Evolutionary conservation across 1,140 invertebrate genomes (phyloP).

Genomic region (Pinna nobilis): DNA sequence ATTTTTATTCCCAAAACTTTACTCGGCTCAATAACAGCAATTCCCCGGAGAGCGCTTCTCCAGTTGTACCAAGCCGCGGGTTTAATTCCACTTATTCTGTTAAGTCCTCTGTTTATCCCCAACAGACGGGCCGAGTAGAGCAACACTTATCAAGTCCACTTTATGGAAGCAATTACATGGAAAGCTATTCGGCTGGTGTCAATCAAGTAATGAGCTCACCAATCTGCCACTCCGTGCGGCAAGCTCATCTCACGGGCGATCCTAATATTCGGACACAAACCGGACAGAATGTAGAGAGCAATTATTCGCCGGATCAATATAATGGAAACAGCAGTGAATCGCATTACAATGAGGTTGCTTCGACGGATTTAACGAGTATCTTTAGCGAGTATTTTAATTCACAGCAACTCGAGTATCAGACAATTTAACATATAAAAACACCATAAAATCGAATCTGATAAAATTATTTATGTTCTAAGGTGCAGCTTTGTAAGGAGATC

Average conservation of each 20-base stretch:
- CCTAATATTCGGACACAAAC: constrained; percentile 1
- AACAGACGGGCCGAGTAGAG: constrained; percentile 14
- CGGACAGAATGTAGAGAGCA: background rate
- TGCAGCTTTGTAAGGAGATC: no score
- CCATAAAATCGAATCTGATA: no score
- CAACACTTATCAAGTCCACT: constrained; percentile 21
- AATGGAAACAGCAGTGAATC: background rate
- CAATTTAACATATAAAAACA: constrained; percentile 3
- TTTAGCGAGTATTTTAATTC: constrained; percentile 25
- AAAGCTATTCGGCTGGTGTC: constrained; percentile 20
- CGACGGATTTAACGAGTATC: constrained; percentile 19
- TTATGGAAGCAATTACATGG: constrained; percentile 24
- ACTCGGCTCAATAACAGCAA: constrained; percentile 15
- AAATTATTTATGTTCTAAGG: no score
- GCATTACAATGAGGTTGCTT: constrained; percentile 19
- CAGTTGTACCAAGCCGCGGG: constrained; percentile 4
- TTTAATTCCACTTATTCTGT: constrained; percentile 16
- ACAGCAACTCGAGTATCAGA: constrained; percentile 11
- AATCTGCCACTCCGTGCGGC: constrained; percentile 7
- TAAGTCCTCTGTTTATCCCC: constrained; percentile 17
- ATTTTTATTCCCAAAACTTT: constrained; percentile 21
- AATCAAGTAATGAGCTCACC: constrained; percentile 18
- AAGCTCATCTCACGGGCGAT: background rate
- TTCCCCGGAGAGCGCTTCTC: background rate
- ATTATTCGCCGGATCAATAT: constrained; percentile 14